Evolutionary conservation across 2,888 invertebrate genomes (phyloP).

Genomic region (Catocala nupta): DNA sequence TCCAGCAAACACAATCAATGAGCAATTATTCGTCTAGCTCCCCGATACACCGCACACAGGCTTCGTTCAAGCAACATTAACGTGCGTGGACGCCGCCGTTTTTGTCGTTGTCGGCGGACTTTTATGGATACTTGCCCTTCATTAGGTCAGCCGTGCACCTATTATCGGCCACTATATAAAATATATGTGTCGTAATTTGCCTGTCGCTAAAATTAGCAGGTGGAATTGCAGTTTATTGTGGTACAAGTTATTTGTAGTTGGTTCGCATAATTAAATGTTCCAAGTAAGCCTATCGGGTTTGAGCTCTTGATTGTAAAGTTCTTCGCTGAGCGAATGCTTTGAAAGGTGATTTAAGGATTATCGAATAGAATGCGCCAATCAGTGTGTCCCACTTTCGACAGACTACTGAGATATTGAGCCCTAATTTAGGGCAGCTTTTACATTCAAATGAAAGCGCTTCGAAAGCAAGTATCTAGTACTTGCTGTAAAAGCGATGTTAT

Average conservation of each 20-base stretch:
- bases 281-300: conserved; percentile 13
- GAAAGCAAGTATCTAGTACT: no score
- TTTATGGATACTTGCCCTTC: conserved; percentile 66
- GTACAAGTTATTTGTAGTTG: conserved; percentile 23
- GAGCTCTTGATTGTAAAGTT: conserved; percentile 9
- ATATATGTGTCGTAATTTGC: conserved; percentile 51
- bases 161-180: conserved; percentile 51
- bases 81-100: conserved; percentile 60
- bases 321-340: not conserved
- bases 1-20: conserved; percentile 57
- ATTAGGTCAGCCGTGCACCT: conserved; percentile 61
- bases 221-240: conserved; percentile 21
- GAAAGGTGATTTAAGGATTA: conserved; percentile 5
- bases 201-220: conserved; percentile 30
- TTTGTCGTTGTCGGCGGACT: conserved; percentile 68
- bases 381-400: not conserved
- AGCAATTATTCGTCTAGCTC: conserved; percentile 65
- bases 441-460: no score
- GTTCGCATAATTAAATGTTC: conserved; percentile 27
- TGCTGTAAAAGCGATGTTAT: no score
- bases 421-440: no score
- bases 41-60: conserved; percentile 39
- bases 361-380: conserved; percentile 7
- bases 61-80: conserved; percentile 55
- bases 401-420: not conserved